Evolutionary conservation across 2,113 vertebrate species (phyloP).

Genomic region (Oxyura jamaicensis): DNA sequence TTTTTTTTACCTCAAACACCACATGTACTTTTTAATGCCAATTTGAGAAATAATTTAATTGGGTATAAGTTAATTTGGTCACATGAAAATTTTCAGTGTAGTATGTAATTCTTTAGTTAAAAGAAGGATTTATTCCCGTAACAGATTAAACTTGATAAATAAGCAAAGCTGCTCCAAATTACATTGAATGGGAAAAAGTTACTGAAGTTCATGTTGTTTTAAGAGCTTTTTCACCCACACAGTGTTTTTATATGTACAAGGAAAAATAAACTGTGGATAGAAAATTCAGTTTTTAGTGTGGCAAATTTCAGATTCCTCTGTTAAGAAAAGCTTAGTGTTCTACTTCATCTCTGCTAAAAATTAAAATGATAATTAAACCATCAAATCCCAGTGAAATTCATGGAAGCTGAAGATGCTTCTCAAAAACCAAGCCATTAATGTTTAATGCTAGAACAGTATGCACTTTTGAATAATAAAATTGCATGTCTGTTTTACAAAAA

Average conservation of each 20-base stretch:
- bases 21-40: neutral
- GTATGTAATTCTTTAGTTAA: neutral
- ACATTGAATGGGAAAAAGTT: neutral
- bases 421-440: neutral
- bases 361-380: neutral
- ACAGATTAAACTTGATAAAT: neutral
- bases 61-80: neutral
- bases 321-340: neutral
- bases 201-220: neutral
- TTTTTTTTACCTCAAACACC: neutral
- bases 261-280: neutral
- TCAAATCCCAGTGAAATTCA: neutral
- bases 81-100: neutral
- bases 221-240: neutral
- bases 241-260: neutral
- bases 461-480: neutral
- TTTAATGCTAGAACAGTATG: neutral
- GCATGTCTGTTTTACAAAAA: neutral
- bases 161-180: neutral
- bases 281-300: neutral
- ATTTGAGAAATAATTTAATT: neutral
- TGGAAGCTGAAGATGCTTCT: neutral
- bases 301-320: neutral
- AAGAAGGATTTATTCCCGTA: neutral
- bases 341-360: neutral